A percentile compares a stretch with the other conserved stretches of the same genome.
Conservation (phyloP, 2,888 invertebrate species). For the Polydrusus cervinus region DNA sequence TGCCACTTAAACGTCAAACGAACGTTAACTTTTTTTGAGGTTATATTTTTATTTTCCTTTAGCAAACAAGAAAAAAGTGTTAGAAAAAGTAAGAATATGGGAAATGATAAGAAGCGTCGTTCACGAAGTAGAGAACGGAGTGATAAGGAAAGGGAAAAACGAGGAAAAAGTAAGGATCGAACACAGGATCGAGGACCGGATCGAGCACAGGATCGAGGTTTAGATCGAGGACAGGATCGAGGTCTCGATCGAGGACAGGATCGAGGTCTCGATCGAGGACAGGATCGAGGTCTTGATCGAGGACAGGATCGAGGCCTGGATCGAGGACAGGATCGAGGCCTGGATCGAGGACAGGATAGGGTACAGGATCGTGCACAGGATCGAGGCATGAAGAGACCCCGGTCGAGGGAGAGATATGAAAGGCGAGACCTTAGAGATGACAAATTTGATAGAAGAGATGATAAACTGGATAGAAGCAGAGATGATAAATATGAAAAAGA, state of each 20-base stretch:
- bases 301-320: constrained; percentile 60
- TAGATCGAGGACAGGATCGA: no score
- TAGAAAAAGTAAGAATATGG: constrained; percentile 60
- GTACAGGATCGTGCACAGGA: constrained; percentile 59
- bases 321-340: no score
- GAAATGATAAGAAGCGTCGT: constrained; percentile 68
- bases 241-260: constrained; percentile 67
- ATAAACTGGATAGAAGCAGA: constrained; percentile 51
- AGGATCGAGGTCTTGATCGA: constrained; percentile 67
- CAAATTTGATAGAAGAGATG: constrained; percentile 46
- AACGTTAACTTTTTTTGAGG: neutral
- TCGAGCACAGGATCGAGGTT: constrained; percentile 64
- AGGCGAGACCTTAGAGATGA: constrained; percentile 43
- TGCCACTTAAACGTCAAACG: neutral
- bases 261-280: constrained; percentile 64
- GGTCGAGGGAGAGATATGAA: constrained; percentile 65
- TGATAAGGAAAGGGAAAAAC: constrained; percentile 66
- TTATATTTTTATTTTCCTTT: neutral
- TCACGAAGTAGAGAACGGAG: constrained; percentile 70
- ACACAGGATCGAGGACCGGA: no score
- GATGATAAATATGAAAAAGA: constrained; percentile 58
- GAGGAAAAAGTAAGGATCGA: constrained; percentile 57
- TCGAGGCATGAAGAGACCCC: constrained; percentile 64
- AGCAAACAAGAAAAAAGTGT: neutral
- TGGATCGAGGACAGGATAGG: no score